Base-by-base conservation (phyloP, 2,797 vertebrate species). In the Sebastes jordani region DNA sequence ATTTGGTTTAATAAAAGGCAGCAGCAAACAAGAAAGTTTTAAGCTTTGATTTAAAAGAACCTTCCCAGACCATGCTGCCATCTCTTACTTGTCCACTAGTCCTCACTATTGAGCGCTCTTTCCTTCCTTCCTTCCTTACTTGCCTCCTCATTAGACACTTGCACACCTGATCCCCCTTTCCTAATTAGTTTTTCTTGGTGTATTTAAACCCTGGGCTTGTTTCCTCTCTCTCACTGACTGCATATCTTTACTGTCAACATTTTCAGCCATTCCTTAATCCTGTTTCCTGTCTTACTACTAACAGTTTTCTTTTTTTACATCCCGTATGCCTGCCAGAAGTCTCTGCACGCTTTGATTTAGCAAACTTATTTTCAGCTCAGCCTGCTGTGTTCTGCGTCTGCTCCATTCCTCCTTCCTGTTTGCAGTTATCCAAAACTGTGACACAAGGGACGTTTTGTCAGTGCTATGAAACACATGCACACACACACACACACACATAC, bases 291-390 rank as follows among this genome's bases (percentile, higher is more conserved):
- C 32, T 61, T 27, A n/a, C 7, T 36, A 6, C 65, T 22, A n/a
- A 30, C 42, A 16, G 18, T 8, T 11, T 49, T 18, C 0, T 11
- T 11, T 38, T 30, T 61, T 58, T 23, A 49, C 58, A 69, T 76
- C n/a, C 11, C 16, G 18, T 29, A 54, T 49, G 30, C 54, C 69
- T 73, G 69, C 69, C 36, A 66, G 61, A 38, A 2, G 7, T 71
- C 23, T 72, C 58, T 11, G 0, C 18, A 5, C 2, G 22, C 71
- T 74, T 79, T 68, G 29, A 77, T 77, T 77, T 49, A 74, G 49
- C 25, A 25, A 18, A 68, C 7, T 58, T 67, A 75, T 77, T 71
- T 81, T 72, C 22, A 77, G 62, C 42, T 8, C 16, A 29, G 30
- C 67, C 66, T 58, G 66, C 63, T 65, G 73, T 77, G 38, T 16